Evolutionary conservation across 2,888 invertebrate genomes (phyloP), one percentile per base, ranked within the genome.

Genomic region (Dorcus parallelipipedus): DNA sequence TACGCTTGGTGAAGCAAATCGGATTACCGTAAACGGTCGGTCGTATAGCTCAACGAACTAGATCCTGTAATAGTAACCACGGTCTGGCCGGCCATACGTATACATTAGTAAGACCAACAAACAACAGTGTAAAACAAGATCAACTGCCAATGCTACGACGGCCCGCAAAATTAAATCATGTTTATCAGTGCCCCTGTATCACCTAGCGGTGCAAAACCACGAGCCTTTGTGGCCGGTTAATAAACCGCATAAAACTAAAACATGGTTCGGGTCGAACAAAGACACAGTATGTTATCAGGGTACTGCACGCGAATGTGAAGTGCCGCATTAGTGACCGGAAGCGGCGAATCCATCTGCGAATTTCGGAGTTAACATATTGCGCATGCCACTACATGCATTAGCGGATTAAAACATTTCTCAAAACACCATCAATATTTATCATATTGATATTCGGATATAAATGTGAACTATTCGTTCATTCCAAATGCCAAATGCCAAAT

Each of bases 91-190:
- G 60, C 63, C 62, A 61, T 64, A 63, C 64, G 59, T 64, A 61
- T 61, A 65, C 66, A 67, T 63, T 64, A 63, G 59, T 52, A 54
- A 55, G 52, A 60, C 58, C 64, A 63, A 67, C 69, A 68, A 70
- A 71, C 70, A 70, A 70, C 71, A 68, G 68, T 69, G 70, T 71
- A 71, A 71, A 73, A 70, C 71, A 71, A 74, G 73, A 73, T 72
- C 73, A 71, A 73, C 71, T 71, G 67, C 60, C 67, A 66, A 67
- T 66, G 73, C 69, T 56, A 67, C 67, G 69, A 73, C 72, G 67
- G 72, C 73, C 26, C 73, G 69, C 74, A 72, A 74, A 74, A 74
- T 74, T 74, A 74, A 74, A 74, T 74, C 74, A 71, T 71, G 74
- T 73, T 74, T 74, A 74, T 74, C 74, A 70, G 69, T 66, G 65